phyloP scores from a whole-genome alignment of 92 coral and sea anemone genomes.

The Porites rus region DNA sequence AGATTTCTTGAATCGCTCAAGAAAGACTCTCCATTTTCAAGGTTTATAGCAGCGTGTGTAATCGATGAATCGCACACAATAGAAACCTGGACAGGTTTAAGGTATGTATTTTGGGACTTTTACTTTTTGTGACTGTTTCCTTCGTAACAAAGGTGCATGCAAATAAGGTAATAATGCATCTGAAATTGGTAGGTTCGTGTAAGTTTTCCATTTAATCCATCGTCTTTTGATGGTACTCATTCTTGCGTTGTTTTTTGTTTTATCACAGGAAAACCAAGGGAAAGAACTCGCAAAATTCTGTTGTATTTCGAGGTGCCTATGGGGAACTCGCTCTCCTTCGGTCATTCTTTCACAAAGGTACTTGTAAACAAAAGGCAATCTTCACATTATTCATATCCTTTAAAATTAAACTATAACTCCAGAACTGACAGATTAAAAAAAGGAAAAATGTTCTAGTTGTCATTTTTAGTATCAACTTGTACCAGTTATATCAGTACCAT shows the following conservation, averaged over 20 bases:
- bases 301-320: slow-evolving; percentile 32
- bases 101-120: neutral
- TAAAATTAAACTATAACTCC: no score
- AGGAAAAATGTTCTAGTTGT: no score
- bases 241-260: neutral
- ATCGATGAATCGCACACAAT: slow-evolving; percentile 31
- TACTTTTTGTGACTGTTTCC: no score
- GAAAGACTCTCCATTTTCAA: neutral
- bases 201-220: no score
- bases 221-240: no score
- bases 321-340: slow-evolving; percentile 27
- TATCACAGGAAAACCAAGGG: slow-evolving; percentile 18
- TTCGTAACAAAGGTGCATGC: no score
- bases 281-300: neutral
- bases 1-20: slow-evolving; percentile 10
- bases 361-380: neutral
- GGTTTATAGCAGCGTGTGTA: slow-evolving; percentile 16
- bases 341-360: slow-evolving; percentile 20
- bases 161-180: no score
- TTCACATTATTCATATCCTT: neutral
- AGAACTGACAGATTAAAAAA: no score
- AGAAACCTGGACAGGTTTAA: slow-evolving; percentile 24
- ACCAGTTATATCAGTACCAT: no score
- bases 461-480: no score
- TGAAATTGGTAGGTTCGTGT: no score